A percentile compares a stretch with the other conserved stretches of the same genome.
Evolutionary conservation across 2,113 vertebrate species (phyloP).

Genomic region (Girardinichthys multiradiatus): DNA sequence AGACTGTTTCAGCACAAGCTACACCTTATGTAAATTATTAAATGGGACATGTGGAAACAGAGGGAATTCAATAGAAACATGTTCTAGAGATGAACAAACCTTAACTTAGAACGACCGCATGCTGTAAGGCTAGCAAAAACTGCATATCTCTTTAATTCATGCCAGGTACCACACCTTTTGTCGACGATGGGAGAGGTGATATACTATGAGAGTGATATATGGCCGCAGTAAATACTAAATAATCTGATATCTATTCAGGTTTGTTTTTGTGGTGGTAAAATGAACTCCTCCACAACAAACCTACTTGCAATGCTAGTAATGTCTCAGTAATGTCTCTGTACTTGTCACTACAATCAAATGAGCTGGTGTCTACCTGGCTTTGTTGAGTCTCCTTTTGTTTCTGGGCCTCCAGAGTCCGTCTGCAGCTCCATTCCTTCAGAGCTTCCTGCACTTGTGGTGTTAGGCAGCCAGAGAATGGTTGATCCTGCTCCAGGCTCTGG

Average conservation of each 20-base stretch:
- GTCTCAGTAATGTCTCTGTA: not conserved
- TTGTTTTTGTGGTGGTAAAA: constrained; percentile 8
- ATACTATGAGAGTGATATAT: too few relatives aligned
- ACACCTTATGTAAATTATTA: too few relatives aligned
- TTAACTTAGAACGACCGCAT: too few relatives aligned
- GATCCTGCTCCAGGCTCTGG: constrained; percentile 71
- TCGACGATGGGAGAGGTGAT: not conserved
- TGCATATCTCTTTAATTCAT: too few relatives aligned
- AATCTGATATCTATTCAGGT: not conserved
- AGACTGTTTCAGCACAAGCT: too few relatives aligned
- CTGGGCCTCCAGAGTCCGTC: constrained; percentile 77
- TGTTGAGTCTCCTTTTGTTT: constrained; percentile 77
- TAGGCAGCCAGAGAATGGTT: constrained; percentile 40
- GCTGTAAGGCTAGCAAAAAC: not conserved
- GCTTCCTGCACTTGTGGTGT: constrained; percentile 73
- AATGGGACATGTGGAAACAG: not conserved
- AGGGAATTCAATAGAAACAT: not conserved
- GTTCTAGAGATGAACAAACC: too few relatives aligned
- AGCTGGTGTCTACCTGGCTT: constrained; percentile 71
- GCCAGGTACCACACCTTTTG: not conserved
- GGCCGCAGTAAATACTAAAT: not conserved
- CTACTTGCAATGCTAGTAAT: constrained; percentile 24
- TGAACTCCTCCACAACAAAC: constrained; percentile 32
- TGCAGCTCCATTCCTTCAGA: constrained; percentile 79
- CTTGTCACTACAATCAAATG: not conserved